Conservation (phyloP, 1,140 invertebrate genomes). For the Chironomus striatipennis region DNA sequence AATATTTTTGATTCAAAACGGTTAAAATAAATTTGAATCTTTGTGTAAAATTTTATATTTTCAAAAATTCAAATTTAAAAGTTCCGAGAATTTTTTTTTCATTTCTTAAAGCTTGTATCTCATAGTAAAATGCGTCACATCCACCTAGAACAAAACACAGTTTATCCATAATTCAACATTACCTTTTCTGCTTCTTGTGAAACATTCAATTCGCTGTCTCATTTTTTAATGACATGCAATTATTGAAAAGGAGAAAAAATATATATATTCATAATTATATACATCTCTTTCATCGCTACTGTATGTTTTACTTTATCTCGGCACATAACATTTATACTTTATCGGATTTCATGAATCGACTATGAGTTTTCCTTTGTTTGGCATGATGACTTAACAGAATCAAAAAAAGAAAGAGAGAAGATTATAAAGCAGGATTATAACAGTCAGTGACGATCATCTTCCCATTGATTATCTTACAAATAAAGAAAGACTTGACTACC, state of each 20-base stretch:
- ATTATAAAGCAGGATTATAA: not conserved
- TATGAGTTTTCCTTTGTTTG: not conserved
- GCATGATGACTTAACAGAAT: slow-evolving; percentile 2
- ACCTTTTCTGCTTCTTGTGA: not conserved
- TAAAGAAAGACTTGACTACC: no score
- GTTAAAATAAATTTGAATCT: no score
- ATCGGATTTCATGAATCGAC: slow-evolving; percentile 16
- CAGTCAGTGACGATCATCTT: not conserved
- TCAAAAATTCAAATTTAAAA: no score
- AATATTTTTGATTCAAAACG: no score
- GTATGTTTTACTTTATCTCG: not conserved
- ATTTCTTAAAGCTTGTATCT: no score
- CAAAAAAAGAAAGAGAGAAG: not conserved
- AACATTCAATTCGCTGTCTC: slow-evolving; percentile 18
- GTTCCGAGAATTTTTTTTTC: not conserved
- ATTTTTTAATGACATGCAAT: slow-evolving; percentile 22
- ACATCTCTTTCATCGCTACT: not conserved
- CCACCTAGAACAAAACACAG: no score
- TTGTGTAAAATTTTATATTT: no score
- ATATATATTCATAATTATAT: slow-evolving; percentile 15
- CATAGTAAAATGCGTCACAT: not conserved
- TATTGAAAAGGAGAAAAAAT: slow-evolving; percentile 17
- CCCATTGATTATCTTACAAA: not conserved
- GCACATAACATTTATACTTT: not conserved
- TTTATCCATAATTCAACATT: not conserved